These are phyloP conservation scores for Tetragnatha montana DNA, from an alignment of 2,888 invertebrate genomes.

Conservation along the genomic window DNA sequence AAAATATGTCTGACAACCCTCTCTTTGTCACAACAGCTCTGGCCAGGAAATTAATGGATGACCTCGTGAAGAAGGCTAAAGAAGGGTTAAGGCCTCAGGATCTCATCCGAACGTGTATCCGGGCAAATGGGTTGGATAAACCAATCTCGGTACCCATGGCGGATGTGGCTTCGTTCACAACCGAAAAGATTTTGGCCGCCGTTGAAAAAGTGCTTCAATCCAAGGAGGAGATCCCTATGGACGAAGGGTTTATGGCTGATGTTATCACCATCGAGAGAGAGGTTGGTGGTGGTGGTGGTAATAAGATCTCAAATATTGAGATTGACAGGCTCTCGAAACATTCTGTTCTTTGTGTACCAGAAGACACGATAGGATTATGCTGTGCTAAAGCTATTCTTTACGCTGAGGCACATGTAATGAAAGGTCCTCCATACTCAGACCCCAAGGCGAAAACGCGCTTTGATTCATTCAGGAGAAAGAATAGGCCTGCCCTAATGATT, in stretches of 20 bases:
- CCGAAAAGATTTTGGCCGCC: neutral
- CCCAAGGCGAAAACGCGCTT: neutral
- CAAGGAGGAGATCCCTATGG: neutral
- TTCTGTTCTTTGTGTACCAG: neutral
- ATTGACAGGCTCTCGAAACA: neutral
- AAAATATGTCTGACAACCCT: neutral
- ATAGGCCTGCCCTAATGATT: neutral
- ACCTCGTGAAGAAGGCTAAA: neutral
- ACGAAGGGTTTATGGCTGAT: neutral
- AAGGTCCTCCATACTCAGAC: neutral
- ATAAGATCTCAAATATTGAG: neutral
- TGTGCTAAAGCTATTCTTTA: conserved; percentile 18
- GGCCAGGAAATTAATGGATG: neutral
- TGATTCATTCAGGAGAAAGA: neutral
- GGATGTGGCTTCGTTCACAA: neutral
- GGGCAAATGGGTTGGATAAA: neutral
- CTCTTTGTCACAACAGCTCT: neutral
- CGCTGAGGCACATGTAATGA: neutral
- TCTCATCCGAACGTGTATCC: neutral
- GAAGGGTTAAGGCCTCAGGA: neutral
- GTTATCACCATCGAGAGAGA: neutral
- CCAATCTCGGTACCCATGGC: neutral
- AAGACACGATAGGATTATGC: neutral
- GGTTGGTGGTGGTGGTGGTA: neutral
- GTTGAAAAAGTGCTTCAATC: neutral